phyloP scores from a whole-genome alignment of 2,888 invertebrate genomes.

The Cataglyphis altisquamis region DNA sequence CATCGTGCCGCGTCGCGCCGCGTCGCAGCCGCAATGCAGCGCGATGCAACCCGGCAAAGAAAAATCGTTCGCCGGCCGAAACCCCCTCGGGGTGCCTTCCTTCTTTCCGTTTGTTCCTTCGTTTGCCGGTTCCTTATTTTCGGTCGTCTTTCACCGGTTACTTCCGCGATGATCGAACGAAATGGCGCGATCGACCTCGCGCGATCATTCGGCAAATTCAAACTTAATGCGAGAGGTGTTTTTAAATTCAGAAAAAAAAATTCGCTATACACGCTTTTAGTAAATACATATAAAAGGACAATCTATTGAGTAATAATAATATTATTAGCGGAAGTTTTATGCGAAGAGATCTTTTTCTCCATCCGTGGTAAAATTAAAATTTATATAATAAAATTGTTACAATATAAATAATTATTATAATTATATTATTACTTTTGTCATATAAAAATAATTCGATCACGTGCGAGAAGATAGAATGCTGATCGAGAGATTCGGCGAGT shows the following conservation, averaged over 20 bases:
- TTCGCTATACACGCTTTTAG: neutral
- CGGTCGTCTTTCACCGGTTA: conserved; percentile 36
- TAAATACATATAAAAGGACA: neutral
- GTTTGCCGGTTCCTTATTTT: neutral
- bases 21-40: conserved; percentile 77
- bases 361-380: too few relatives aligned
- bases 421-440: neutral
- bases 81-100: conserved; percentile 22
- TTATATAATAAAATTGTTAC: too few relatives aligned
- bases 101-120: conserved; percentile 12
- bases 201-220: neutral
- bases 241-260: neutral
- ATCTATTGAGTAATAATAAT: neutral
- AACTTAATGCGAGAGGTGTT: neutral
- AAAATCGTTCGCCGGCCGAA: conserved; percentile 46
- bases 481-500: neutral
- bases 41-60: conserved; percentile 54
- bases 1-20: conserved; percentile 71
- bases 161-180: neutral
- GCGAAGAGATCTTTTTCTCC: too few relatives aligned
- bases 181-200: neutral
- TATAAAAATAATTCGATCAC: neutral
- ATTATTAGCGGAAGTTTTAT: too few relatives aligned
- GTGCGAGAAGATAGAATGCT: neutral
- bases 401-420: neutral